Conservation (phyloP, 2,113 vertebrate genomes). For the Jaculus jaculus region DNA sequence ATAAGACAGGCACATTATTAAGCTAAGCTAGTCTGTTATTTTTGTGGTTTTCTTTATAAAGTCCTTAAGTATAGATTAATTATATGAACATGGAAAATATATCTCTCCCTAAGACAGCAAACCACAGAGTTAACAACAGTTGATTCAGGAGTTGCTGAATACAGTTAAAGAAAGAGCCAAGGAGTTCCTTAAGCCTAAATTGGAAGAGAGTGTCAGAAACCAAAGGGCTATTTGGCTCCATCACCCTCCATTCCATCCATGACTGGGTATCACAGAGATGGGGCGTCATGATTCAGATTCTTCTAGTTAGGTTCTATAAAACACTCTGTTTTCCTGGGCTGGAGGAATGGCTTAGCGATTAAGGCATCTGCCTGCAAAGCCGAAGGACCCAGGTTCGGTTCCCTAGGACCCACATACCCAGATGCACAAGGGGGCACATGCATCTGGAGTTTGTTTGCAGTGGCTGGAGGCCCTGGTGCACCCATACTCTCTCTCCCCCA, state of each 20-base stretch:
- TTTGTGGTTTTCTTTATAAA: conserved; percentile 30
- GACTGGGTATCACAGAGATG: neutral
- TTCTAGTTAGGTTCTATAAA: neutral
- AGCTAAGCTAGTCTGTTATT: neutral
- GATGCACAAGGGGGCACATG: too few species aligned
- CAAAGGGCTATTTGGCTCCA: neutral
- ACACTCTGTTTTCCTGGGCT: neutral
- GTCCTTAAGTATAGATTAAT: neutral
- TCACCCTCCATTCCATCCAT: neutral
- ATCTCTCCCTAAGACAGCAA: conserved; percentile 8
- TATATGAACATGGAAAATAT: neutral
- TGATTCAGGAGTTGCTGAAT: neutral
- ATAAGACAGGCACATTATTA: neutral
- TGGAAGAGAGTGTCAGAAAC: neutral
- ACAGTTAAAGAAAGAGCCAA: neutral
- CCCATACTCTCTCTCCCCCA: too few species aligned
- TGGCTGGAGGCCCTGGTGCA: too few species aligned
- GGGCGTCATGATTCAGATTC: neutral
- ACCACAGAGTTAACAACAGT: neutral
- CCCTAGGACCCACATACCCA: too few species aligned
- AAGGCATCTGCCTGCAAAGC: too few species aligned
- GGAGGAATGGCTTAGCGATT: too few species aligned
- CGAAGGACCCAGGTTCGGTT: too few species aligned
- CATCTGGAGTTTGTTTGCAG: too few species aligned
- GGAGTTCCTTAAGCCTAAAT: neutral